Evolutionary conservation across 2,113 vertebrate species (phyloP).

Genomic region (Pteropus alecto): DNA sequence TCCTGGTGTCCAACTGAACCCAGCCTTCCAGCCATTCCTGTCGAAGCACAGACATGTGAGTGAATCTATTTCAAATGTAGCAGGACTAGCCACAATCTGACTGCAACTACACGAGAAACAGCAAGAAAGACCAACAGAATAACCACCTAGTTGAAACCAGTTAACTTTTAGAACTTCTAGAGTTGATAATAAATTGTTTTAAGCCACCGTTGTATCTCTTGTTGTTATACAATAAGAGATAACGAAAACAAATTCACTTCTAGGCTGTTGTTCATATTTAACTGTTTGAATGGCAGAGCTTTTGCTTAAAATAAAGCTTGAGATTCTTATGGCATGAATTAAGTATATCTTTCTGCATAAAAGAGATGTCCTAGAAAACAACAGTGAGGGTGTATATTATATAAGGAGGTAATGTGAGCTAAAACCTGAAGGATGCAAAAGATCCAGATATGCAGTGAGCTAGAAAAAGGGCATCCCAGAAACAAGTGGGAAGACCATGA

Average conservation of each 20-base stretch:
- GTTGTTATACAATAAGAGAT: background rate
- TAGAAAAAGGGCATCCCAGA: background rate
- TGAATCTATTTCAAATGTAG: background rate
- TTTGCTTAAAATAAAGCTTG: slow-evolving; percentile 12
- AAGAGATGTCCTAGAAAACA: background rate
- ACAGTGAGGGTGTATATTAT: background rate
- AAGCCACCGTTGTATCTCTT: background rate
- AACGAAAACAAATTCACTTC: background rate
- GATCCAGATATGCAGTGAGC: background rate
- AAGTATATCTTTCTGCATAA: background rate
- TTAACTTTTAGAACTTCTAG: background rate
- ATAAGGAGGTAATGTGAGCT: background rate
- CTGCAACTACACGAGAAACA: background rate
- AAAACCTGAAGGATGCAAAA: background rate
- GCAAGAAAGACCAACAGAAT: background rate
- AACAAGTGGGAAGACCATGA: background rate
- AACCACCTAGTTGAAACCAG: background rate
- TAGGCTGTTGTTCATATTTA: background rate
- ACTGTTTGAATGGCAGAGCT: background rate
- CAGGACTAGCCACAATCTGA: background rate
- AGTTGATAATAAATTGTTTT: background rate
- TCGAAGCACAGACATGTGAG: background rate
- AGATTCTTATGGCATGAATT: background rate
- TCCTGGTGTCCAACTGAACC: background rate
- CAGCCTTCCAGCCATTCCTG: background rate